Conservation (phyloP, 2,888 invertebrate species). For the Coelogynopora nodosa region DNA sequence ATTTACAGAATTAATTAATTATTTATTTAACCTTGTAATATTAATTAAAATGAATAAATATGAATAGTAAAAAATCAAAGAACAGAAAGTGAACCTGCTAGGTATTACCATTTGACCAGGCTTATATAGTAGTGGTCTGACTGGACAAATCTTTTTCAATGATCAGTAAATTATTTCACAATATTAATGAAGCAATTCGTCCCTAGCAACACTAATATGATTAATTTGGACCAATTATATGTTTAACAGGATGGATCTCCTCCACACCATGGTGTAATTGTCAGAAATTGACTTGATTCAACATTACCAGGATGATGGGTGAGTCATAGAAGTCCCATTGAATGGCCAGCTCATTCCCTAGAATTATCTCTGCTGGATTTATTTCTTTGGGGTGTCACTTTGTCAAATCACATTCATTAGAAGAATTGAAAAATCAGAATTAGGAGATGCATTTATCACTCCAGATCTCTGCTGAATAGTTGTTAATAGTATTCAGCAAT, state of each 20-base stretch:
- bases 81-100: conserved; percentile 13
- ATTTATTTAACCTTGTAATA: too few relatives aligned
- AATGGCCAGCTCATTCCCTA: background rate
- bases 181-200: background rate
- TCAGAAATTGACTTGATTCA: conserved; percentile 5
- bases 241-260: background rate
- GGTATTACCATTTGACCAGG: background rate
- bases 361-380: background rate
- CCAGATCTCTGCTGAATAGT: background rate
- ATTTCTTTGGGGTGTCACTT: background rate
- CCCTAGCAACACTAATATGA: conserved; percentile 15
- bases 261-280: conserved; percentile 23
- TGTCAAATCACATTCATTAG: conserved; percentile 9
- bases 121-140: background rate
- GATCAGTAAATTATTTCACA: conserved; percentile 13
- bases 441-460: conserved; percentile 11
- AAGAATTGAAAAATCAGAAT: conserved; percentile 24
- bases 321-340: background rate
- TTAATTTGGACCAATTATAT: conserved; percentile 15
- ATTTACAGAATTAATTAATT: too few relatives aligned
- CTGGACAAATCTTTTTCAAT: background rate
- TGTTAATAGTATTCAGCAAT: conserved; percentile 4
- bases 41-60: too few relatives aligned
- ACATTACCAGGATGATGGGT: conserved; percentile 27
- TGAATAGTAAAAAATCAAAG: too few relatives aligned